phyloP scores from a whole-genome alignment of 1,140 invertebrate species.

The Acromyrmex heyeri region DNA sequence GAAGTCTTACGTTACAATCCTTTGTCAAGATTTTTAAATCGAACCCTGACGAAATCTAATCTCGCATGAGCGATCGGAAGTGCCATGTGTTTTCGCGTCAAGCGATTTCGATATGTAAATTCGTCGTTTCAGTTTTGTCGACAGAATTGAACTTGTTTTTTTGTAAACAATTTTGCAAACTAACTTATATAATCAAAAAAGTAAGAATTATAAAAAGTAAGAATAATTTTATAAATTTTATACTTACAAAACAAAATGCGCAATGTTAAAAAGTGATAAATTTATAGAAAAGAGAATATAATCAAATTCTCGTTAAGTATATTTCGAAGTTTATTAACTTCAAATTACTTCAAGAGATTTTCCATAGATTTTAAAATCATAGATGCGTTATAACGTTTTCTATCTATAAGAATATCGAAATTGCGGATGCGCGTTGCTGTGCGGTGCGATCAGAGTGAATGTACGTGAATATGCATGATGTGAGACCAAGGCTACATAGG shows the following conservation, averaged over 20 bases:
- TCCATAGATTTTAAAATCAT: neutral
- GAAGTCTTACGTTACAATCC: neutral
- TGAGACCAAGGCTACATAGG: conserved; percentile 76
- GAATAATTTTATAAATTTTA: neutral
- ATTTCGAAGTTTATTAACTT: neutral
- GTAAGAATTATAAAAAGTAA: neutral
- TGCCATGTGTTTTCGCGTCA: neutral
- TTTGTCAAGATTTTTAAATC: neutral
- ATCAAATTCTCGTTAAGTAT: neutral
- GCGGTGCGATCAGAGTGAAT: conserved; percentile 67
- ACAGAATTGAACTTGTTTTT: neutral
- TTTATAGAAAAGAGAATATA: neutral
- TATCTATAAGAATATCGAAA: conserved; percentile 42
- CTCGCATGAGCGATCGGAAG: neutral
- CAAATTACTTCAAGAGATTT: neutral
- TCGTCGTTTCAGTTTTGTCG: neutral
- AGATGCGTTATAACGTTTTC: neutral
- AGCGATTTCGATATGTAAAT: conserved; percentile 48
- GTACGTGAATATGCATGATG: conserved; percentile 66
- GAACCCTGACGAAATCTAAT: conserved; percentile 19
- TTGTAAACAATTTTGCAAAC: neutral
- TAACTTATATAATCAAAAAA: neutral
- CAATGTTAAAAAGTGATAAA: neutral
- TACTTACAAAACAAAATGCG: neutral
- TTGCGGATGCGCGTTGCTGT: conserved; percentile 7